Conservation (phyloP, 2,888 invertebrate species). For the Operophtera brumata region DNA sequence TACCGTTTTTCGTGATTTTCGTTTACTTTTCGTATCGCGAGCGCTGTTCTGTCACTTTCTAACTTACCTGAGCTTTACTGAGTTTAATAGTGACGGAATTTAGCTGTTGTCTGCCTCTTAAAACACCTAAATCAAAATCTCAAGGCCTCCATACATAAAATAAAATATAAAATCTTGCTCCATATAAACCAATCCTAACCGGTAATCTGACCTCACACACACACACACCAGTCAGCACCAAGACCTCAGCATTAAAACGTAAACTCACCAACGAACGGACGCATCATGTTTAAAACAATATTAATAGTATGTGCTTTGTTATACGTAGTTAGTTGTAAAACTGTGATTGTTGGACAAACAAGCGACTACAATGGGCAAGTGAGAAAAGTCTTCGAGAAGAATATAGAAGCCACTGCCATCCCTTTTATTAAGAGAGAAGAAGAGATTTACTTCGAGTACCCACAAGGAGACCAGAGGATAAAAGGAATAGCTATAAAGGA, state of each 20-base stretch:
- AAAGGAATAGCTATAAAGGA: constrained; percentile 72
- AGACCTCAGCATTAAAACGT: constrained; percentile 8
- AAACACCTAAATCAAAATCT: no score
- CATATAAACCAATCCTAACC: constrained; percentile 16
- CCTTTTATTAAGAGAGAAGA: constrained; percentile 58
- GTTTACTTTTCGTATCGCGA: no score
- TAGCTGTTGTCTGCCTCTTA: no score
- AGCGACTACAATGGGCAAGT: constrained; percentile 51
- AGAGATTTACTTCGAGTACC: constrained; percentile 56
- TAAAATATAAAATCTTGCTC: neutral
- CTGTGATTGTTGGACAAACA: constrained; percentile 61
- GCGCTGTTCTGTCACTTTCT: no score
- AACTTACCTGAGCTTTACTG: no score
- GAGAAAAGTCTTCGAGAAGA: constrained; percentile 54
- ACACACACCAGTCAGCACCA: neutral
- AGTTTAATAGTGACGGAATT: no score
- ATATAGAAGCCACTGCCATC: constrained; percentile 43
- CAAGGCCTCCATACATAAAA: neutral
- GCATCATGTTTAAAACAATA: constrained; percentile 47
- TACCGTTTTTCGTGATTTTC: no score
- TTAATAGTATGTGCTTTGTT: constrained; percentile 41
- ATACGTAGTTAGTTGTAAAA: constrained; percentile 44
- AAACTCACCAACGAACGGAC: constrained; percentile 11
- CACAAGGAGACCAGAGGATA: constrained; percentile 56
- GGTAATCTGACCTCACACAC: constrained; percentile 6